Evolutionary conservation across 2,888 invertebrate species (phyloP), one percentile per base, ranked within the genome.

Genomic region (Leptogaster cylindrica): DNA sequence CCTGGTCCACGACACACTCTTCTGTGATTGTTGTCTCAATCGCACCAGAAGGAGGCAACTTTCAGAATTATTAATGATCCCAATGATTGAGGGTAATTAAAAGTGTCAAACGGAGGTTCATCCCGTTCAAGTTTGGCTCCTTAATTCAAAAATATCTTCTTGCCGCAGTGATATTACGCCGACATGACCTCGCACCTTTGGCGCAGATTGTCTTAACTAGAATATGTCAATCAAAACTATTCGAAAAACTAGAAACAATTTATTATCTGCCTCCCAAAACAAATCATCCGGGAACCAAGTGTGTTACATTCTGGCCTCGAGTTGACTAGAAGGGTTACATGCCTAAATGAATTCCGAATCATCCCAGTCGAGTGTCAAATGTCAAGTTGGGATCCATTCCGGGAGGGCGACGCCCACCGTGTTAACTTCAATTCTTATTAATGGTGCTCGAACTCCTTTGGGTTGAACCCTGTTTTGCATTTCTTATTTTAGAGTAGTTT

Each of bases 71-170:
- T 67, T 67, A 69, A 69, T 69, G 69, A 55, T 69, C 58, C 66
- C 41, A 55, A 55, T 69, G 69, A 69, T 67, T 66, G 69, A 67
- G 66, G 46, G 58, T 66, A 69, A 69, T 69, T 69, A 69, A 67
- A 67, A 69, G 46, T 64, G 46, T 64, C 55, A 66, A 58, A 41
- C 7, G 36, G 31, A 44, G 23, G 7, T 44, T 25, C 46, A 1
- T 6, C n/a, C 27, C 58, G 23, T 14, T 14, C n/a, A 31, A 25
- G 41, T 10, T 39, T n/a, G n/a, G n/a, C n/a, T 41, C 16, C 41
- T 12, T 14, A 61, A 16, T 20, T 28, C 16, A 23, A 61, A 61
- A 61, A 61, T 61, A 61, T 10, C 41, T 55, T 18, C 7, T 4
- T 2, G 16, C 44, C 61, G 3, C 41, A 55, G 10, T 28, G 41